Base-by-base conservation (phyloP, 2,113 vertebrate genomes). In the Phalacrocorax carbo region DNA sequence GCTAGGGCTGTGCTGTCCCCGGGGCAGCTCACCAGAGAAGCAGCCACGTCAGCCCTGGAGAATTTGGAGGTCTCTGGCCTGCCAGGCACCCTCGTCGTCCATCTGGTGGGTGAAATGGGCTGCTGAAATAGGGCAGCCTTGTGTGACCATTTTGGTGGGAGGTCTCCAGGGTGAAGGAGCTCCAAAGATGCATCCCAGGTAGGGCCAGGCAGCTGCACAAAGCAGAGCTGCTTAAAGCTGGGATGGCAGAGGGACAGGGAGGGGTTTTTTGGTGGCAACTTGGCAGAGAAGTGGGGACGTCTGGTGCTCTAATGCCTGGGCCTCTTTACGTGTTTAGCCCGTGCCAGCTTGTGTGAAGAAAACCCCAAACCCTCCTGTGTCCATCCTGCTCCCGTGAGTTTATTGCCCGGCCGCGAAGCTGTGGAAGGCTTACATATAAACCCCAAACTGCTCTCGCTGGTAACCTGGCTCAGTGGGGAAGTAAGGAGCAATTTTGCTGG, bases 401-500 rank as follows among this genome's bases (percentile, higher is more conserved):
- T 85, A 70, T 86, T 96, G 78, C 55, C 66, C 36, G n/a, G 87
- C 73, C 78, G 32, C 66, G 70, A 71, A 68, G 52, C 40, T 91
- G 46, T 27, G 78, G n/a, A 78, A 51, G 38, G 73, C 54, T 80
- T 80, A 8, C 5, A 10, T 7, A 40, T 57, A 82, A 88, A 85
- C 36, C 70, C 81, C 68, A 79, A 91, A 21, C 19, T 72, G 62
- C 85, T 96, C 64, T 40, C 68, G 72, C 64, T 90, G 32, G 42
- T 78, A 90, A 77, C 52, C n/a, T 73, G 72, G 49, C 87, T 94
- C 87, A 80, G 88, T 54, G 52, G 94, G 93, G 54, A 94, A 83
- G 52, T 46, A n/a, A 93, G 72, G 71, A 96, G 34, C 76, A 91
- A 93, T 96, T 96, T 94, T 97, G 64, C 80, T 95, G 80, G 85